These are phyloP conservation scores for Rhinatrema bivittatum DNA, from an alignment of 2,797 vertebrate genomes.

Conservation along the genomic window DNA sequence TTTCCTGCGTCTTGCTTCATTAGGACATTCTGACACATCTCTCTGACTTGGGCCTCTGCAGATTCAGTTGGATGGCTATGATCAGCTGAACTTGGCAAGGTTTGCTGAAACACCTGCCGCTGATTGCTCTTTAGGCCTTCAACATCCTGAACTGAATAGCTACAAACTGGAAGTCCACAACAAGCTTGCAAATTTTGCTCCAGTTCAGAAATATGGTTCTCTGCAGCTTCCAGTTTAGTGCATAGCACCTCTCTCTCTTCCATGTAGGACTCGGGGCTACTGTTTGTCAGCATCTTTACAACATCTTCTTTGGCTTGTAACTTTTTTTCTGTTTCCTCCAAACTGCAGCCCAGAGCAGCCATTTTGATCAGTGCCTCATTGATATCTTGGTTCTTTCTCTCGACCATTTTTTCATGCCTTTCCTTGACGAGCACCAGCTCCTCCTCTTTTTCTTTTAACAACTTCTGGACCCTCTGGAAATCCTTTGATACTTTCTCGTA, in stretches of 20 bases:
- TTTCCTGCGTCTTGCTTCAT: constrained; percentile 55
- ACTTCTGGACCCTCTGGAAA: constrained; percentile 71
- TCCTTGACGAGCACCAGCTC: constrained; percentile 79
- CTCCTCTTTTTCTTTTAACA: constrained; percentile 80
- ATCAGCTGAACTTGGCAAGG: constrained; percentile 17
- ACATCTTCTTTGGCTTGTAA: constrained; percentile 75
- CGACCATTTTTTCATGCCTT: constrained; percentile 72
- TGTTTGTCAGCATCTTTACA: constrained; percentile 59
- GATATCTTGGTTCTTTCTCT: constrained; percentile 79
- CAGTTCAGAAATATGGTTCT: constrained; percentile 54
- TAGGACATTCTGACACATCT: constrained; percentile 38
- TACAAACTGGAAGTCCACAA: constrained; percentile 54
- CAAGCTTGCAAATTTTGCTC: constrained; percentile 61
- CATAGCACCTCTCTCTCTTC: constrained; percentile 58
- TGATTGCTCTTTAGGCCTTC: constrained; percentile 26
- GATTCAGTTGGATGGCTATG: constrained; percentile 22
- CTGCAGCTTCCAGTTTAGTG: constrained; percentile 55
- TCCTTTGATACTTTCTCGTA: constrained; percentile 73
- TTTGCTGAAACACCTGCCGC: constrained; percentile 15
- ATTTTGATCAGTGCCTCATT: constrained; percentile 83
- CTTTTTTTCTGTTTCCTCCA: constrained; percentile 80
- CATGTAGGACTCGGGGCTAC: constrained; percentile 29
- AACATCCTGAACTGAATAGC: constrained; percentile 35
- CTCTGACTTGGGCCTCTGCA: constrained; percentile 32
- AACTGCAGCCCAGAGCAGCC: constrained; percentile 73